phyloP scores from a whole-genome alignment of 2,113 vertebrate species.

The Trogon surrucura region DNA sequence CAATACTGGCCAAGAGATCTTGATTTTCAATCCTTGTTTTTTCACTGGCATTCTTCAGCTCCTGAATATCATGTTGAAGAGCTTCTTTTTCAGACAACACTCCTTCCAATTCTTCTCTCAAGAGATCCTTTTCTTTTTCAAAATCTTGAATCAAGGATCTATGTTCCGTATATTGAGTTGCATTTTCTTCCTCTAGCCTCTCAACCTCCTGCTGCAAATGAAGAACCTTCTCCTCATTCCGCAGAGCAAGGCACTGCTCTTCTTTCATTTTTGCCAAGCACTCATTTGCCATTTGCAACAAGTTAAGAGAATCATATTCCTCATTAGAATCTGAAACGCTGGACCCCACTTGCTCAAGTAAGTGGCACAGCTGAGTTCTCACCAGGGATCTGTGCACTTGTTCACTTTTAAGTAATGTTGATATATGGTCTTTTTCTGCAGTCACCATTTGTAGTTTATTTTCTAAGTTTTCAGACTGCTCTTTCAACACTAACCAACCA shows the following conservation, averaged over 20 bases:
- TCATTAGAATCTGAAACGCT: conserved; percentile 38
- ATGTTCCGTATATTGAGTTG: conserved; percentile 72
- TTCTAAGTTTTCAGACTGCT: conserved; percentile 66
- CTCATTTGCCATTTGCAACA: conserved; percentile 70
- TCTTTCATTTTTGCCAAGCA: conserved; percentile 71
- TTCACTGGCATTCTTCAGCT: conserved; percentile 81
- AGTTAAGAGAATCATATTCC: conserved; percentile 55
- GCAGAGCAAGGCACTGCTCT: conserved; percentile 50
- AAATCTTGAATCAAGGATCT: conserved; percentile 76
- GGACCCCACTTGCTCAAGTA: conserved; percentile 64
- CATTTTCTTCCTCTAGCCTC: conserved; percentile 71
- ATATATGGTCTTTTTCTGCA: conserved; percentile 70
- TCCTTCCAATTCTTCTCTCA: conserved; percentile 82
- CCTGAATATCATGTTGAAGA: conserved; percentile 82
- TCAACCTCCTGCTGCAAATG: conserved; percentile 71
- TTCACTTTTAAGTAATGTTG: conserved; percentile 63
- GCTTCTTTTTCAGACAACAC: conserved; percentile 77
- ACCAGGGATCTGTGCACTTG: conserved; percentile 59
- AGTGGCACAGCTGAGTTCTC: conserved; percentile 60
- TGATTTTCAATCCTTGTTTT: conserved; percentile 84
- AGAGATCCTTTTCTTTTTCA: conserved; percentile 78
- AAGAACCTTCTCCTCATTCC: conserved; percentile 71
- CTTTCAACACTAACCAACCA: conserved; percentile 37
- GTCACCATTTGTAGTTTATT: conserved; percentile 55
- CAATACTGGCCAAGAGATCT: conserved; percentile 72